Evolutionary conservation across 2,888 invertebrate species (phyloP).

Genomic region (Luperina nickerlii): DNA sequence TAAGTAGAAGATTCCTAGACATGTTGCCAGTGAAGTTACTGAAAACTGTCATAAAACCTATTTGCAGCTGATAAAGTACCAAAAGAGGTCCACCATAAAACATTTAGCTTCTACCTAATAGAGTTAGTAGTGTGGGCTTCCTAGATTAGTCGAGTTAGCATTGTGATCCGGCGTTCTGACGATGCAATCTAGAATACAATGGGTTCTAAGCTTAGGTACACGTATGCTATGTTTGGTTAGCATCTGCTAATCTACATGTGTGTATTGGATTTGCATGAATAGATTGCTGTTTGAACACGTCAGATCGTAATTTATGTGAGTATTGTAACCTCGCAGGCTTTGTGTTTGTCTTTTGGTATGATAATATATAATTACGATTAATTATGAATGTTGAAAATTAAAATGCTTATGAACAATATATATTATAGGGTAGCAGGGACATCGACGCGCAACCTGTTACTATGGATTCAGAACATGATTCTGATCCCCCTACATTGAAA

Average conservation of each 20-base stretch:
- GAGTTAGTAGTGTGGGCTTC: slow-evolving; percentile 14
- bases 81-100: slow-evolving; percentile 1
- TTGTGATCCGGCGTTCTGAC: slow-evolving; percentile 32
- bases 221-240: neutral
- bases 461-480: too few relatives aligned
- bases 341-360: slow-evolving; percentile 1
- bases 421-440: neutral
- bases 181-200: slow-evolving; percentile 57
- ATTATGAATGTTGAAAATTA: neutral
- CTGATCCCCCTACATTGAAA: too few relatives aligned
- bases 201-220: slow-evolving; percentile 32
- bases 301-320: slow-evolving; percentile 5
- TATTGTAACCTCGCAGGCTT: slow-evolving; percentile 8
- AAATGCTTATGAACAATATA: neutral
- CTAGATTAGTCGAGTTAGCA: slow-evolving; percentile 42
- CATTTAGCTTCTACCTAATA: neutral
- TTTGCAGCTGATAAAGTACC: neutral
- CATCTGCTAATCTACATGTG: slow-evolving; percentile 19
- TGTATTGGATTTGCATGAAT: slow-evolving; percentile 55
- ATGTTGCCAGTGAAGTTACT: neutral
- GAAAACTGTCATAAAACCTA: neutral
- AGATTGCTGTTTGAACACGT: slow-evolving; percentile 45
- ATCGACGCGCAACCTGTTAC: too few relatives aligned
- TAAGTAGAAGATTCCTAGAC: neutral
- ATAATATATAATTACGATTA: neutral